Conservation (phyloP, 2,113 vertebrate genomes). For the Zosterops borbonicus region DNA sequence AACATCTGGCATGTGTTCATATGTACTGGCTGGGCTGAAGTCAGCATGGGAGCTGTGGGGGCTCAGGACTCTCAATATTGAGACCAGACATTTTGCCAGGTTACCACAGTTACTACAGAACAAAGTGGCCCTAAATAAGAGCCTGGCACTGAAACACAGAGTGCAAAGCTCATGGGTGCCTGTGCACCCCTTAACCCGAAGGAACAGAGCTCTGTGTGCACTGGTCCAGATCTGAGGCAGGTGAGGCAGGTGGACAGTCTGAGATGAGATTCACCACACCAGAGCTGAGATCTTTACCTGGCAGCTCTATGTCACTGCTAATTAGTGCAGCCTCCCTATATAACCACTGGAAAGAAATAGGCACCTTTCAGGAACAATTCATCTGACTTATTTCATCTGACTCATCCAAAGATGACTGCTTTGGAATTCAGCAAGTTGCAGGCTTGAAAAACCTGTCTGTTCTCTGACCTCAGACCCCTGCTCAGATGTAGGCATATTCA, state of each 20-base stretch:
- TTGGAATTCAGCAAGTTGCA: neutral
- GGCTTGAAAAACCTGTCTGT: neutral
- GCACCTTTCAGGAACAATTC: neutral
- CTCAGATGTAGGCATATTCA: neutral
- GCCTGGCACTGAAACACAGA: neutral
- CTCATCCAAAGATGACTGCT: neutral
- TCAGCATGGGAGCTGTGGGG: neutral
- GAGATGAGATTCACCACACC: neutral
- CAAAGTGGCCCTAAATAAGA: neutral
- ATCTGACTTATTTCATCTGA: neutral
- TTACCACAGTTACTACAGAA: slow-evolving; percentile 16
- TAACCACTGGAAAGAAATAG: neutral
- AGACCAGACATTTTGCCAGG: neutral
- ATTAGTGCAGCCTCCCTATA: neutral
- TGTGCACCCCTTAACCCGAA: neutral
- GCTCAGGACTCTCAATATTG: neutral
- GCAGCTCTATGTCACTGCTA: neutral
- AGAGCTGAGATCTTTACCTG: neutral
- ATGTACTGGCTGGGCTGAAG: neutral
- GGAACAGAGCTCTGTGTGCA: neutral
- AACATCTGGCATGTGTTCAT: neutral
- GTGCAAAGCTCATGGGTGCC: neutral
- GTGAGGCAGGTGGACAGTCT: neutral
- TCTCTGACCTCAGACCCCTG: neutral
- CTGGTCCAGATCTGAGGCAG: accelerated